A percentile compares a stretch with the other conserved stretches of the same genome.
Evolutionary conservation across 2,797 vertebrate genomes (phyloP).

Genomic region (Diplodus sargus): DNA sequence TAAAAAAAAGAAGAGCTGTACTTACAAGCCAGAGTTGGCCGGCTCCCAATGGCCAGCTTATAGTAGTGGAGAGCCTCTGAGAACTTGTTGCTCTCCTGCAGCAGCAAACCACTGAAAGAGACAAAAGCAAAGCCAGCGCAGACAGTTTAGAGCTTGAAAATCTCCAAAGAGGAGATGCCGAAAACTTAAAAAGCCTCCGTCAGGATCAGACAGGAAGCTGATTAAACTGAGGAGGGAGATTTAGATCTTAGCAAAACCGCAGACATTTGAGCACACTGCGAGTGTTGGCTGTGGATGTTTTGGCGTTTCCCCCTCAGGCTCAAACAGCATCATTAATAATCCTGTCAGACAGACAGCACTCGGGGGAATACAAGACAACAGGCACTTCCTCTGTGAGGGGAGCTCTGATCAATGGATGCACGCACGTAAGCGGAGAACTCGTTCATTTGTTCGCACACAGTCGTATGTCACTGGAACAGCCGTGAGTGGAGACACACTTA

Average conservation of each 20-base stretch:
- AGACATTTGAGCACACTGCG: conserved; percentile 44
- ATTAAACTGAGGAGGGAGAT: conserved; percentile 37
- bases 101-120: conserved; percentile 91
- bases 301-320: conserved; percentile 51
- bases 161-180: conserved; percentile 20
- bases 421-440: conserved; percentile 6
- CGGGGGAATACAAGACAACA: conserved; percentile 58
- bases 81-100: conserved; percentile 99
- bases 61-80: conserved; percentile 98
- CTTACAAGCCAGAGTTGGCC: conserved; percentile 99
- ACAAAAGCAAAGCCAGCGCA: conserved; percentile 32
- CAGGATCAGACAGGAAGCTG: conserved; percentile 36
- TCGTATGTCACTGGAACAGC: background rate
- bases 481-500: background rate
- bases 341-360: conserved; percentile 51
- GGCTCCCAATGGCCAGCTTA: conserved; percentile 97
- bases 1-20: conserved; percentile 78
- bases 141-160: conserved; percentile 31
- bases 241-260: conserved; percentile 45
- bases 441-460: conserved; percentile 16
- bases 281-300: conserved; percentile 52
- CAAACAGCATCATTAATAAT: conserved; percentile 74
- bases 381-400: conserved; percentile 50
- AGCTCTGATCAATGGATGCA: conserved; percentile 63
- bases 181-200: conserved; percentile 23